Evolutionary conservation across 2,797 vertebrate species (phyloP), one percentile per base, ranked within the genome.

Genomic region (Acanthopagrus latus): DNA sequence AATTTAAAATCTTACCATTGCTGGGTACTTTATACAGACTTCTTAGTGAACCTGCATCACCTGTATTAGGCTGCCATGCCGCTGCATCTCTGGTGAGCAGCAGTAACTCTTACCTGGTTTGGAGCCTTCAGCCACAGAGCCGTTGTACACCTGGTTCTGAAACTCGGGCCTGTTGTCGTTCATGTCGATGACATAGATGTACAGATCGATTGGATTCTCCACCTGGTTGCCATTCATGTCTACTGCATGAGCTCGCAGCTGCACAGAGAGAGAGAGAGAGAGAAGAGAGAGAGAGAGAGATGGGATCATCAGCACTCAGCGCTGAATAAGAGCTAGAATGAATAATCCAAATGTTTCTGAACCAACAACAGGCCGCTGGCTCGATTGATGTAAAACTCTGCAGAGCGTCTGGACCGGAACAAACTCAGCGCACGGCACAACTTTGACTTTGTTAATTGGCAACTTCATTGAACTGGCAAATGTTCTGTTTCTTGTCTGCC

Each of bases 101-200:
- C 41, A 3, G 13, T 52, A 10, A 16, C n/a, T 52, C 60, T 58
- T 94, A 99, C 98, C 98, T 96, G 98, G 98, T 94, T 98, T 99
- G 82, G 97, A 97, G 50, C 97, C 97, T 91, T 99, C 98, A 7
- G 97, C 96, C 92, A 99, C 98, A 0, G 97, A 99, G 85, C 98
- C 98, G 0, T 99, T 99, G 92, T 98, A 99, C 70, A 99, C 96
- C 89, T 98, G 97, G 92, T 97, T 98, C 86, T 96, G 91, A 89
- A 99, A 99, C 89, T 99, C 98, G 0, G 98, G 98, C 18, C 98
- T 95, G 95, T 99, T 99, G 96, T 99, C 98, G 0, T 99, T 99
- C 98, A 99, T 99, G 94, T 99, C 98, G 63, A 99, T 99, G 78
- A 99, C 98, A 0, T 98, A 99, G 94, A 99, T 99, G 93, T 97